Evolutionary conservation across 2,797 vertebrate species (phyloP).

Genomic region (Hyperoplus immaculatus): DNA sequence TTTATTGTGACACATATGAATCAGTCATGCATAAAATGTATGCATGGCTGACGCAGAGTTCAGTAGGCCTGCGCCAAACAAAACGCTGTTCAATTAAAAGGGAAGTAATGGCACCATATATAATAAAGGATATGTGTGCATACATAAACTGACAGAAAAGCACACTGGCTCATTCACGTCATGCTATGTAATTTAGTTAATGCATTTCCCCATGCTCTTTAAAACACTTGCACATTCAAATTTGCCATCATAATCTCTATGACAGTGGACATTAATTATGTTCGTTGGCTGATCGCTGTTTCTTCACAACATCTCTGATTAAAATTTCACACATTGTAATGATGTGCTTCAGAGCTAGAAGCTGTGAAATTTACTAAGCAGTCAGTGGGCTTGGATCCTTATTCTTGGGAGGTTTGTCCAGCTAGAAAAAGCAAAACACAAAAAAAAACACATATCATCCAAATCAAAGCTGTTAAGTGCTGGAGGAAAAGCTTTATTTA

Average conservation of each 20-base stretch:
- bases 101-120: conserved; percentile 82
- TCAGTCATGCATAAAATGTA: conserved; percentile 83
- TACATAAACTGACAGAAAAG: conserved; percentile 81
- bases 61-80: conserved; percentile 78
- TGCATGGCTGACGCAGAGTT: conserved; percentile 80
- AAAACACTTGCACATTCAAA: conserved; percentile 91
- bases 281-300: conserved; percentile 94
- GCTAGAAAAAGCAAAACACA: conserved; percentile 58
- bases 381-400: conserved; percentile 88
- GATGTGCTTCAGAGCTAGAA: conserved; percentile 93
- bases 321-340: conserved; percentile 98
- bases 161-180: conserved; percentile 81
- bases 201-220: conserved; percentile 88
- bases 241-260: conserved; percentile 93
- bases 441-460: conserved; percentile 84
- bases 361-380: conserved; percentile 92
- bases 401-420: conserved; percentile 88
- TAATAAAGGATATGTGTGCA: conserved; percentile 84
- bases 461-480: conserved; percentile 91
- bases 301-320: conserved; percentile 97
- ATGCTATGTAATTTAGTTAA: conserved; percentile 88
- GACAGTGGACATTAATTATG: conserved; percentile 98
- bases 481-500: conserved; percentile 89
- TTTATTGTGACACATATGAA: conserved; percentile 77
- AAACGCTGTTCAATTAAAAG: conserved; percentile 87